Evolutionary conservation across 2,797 vertebrate genomes (phyloP), one percentile per base, ranked within the genome.

Genomic region (Graptemys geographica): DNA sequence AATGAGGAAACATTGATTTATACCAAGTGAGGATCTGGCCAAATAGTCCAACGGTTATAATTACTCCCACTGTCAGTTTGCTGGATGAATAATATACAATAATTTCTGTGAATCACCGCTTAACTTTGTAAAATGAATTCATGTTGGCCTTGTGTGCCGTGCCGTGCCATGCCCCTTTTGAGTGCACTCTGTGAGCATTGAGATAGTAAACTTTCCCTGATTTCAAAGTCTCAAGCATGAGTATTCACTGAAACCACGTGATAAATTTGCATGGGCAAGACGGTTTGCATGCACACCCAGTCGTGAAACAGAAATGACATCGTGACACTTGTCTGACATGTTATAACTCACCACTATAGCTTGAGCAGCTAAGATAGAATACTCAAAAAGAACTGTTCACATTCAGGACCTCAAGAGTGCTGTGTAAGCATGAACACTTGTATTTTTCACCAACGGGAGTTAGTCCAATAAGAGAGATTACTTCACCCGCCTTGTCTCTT

Each of bases 381-480:
- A 62, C 33, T 19, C 62, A 12, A 27, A 88, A 76, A 95, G 88
- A 93, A 59, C 28, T 62, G 83, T 82, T 93, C 78, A 87, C 86
- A 85, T 87, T 93, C 83, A 87, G 82, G 62, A 65, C 62, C 62
- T 10, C 33, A 69, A 21, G 15, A 69, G 33, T 16, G 16, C 33
- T 37, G n/a, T 65, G n/a, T 11, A 23, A 41, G 69, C 69, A 41
- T 1, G 21, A 72, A 72, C 3, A 1, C 10, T 41, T 72, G 69
- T 41, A 72, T 23, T 37, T 72, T 72, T 37, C n/a, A 72, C n/a
- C 19, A 72, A 11, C 11, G 11, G 69, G 41, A 72, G 69, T 72
- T 72, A 5, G n/a, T 72, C n/a, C 37, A 41, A 41, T 41, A 72
- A 37, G 18, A 69, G 65, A 72, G 37, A 72, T 72, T 72, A 41